Evolutionary conservation across 2,797 vertebrate species (phyloP).

Genomic region (Hipposideros larvatus): DNA sequence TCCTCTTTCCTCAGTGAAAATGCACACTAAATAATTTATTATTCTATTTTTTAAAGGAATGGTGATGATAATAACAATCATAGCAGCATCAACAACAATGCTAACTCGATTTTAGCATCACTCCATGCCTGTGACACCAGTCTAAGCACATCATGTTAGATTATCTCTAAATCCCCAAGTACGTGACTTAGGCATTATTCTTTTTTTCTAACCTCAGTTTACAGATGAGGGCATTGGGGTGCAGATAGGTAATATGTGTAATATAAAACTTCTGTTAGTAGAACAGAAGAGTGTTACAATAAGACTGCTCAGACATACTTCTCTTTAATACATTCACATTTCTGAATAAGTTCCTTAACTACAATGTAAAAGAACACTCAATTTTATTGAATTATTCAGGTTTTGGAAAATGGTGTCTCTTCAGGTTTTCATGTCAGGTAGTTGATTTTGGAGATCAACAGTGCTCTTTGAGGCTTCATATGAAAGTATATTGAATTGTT

Average conservation of each 20-base stretch:
- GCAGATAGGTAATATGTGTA: neutral
- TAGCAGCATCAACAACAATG: neutral
- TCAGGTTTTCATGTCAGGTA: neutral
- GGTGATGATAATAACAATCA: neutral
- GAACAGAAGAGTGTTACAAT: neutral
- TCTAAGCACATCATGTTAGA: neutral
- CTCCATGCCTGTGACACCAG: neutral
- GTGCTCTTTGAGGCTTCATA: neutral
- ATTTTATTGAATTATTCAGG: constrained; percentile 8
- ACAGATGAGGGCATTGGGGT: neutral
- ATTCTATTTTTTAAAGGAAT: neutral
- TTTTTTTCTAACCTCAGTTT: neutral
- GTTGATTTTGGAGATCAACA: constrained; percentile 24
- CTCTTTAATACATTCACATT: constrained; percentile 31
- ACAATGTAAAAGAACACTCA: neutral
- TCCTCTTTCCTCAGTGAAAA: neutral
- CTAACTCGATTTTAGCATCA: neutral
- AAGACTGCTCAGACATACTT: neutral
- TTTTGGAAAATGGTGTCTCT: neutral
- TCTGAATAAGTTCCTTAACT: constrained; percentile 15
- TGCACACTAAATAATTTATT: neutral
- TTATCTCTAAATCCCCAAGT: neutral
- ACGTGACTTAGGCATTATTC: neutral
- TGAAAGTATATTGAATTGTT: neutral
- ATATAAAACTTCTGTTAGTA: neutral